Base-by-base conservation (phyloP, 2,888 invertebrate species). In the Arge pagana region DNA sequence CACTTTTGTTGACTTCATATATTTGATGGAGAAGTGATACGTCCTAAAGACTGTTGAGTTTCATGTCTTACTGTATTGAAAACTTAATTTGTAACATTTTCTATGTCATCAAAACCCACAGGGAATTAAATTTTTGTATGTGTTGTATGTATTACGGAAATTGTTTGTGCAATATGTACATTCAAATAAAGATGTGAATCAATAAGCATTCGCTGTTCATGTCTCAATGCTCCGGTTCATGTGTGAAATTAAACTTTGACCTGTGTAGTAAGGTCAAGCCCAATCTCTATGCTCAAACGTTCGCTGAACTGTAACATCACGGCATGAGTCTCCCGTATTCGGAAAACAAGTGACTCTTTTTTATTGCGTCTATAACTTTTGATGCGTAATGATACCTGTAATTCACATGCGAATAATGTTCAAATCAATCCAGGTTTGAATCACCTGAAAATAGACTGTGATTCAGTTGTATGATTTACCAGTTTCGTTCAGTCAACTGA, bases 321-420 rank as follows among this genome's bases (percentile, higher is more conserved):
- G 90, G 89, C 76, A 93, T 80, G 56, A 92, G 80, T 73, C 92
- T 82, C 63, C 88, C 89, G 72, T 93, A 93, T 72, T 93, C 93
- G 61, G 89, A 84, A 68, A 90, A 90, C 67, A 92, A 85, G 35
- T 87, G 86, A 68, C 90, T 91, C 67, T 92, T 93, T 66, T 87
- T 88, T 42, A 93, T 87, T 33, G 86, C 86, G 61, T 93, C 93
- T 89, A 91, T 90, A 1, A 89, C 88, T 76, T 89, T 89, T 36
- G 82, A 84, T 68, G 89, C 88, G 77, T 89, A 92, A 60, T 89
- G 86, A 69, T 88, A 85, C 84, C 83, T 81, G 56, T 40, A 31
- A 54, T 41, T 48, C 37, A 42, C 45, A 55, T 43, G 13, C 30
- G 31, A 37, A 13, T 41, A 31, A 54, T 33, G 41, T 24, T 18